These are phyloP conservation scores for Dryoscopus gambensis DNA, from an alignment of 2,113 vertebrate species.

Conservation along the genomic window DNA sequence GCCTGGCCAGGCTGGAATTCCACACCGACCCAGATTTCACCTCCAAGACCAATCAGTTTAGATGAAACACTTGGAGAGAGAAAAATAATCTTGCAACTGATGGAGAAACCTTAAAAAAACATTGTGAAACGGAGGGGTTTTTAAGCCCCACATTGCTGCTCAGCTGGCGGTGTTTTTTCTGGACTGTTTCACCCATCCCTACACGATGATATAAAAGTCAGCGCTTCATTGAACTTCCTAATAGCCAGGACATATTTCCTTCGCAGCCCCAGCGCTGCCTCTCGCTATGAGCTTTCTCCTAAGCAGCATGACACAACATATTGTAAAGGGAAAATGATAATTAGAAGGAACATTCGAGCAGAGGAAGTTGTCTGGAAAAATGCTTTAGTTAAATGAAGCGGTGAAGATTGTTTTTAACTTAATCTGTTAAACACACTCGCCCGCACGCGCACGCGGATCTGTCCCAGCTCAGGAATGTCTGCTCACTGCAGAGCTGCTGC, in stretches of 20 bases:
- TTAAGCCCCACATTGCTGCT: not conserved
- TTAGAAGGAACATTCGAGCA: constrained; percentile 71
- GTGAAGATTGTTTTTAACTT: constrained; percentile 64
- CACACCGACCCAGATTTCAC: not conserved
- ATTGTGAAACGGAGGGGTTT: not conserved
- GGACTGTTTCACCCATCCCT: constrained; percentile 60
- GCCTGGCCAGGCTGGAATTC: not conserved
- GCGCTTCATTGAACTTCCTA: constrained; percentile 71
- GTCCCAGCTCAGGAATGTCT: not conserved
- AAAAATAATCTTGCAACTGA: constrained; percentile 7
- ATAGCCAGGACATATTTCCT: constrained; percentile 73
- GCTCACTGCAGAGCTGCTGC: not conserved
- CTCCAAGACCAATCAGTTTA: not conserved
- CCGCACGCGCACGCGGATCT: not conserved
- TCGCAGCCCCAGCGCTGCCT: constrained; percentile 23
- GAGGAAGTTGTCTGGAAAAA: constrained; percentile 75
- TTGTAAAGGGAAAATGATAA: constrained; percentile 76
- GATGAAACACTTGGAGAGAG: not conserved
- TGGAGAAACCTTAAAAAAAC: constrained; percentile 44
- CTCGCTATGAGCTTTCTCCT: constrained; percentile 61
- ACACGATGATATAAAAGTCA: constrained; percentile 62
- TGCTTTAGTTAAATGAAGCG: constrained; percentile 72
- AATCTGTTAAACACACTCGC: constrained; percentile 63
- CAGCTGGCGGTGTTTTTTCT: constrained; percentile 54
- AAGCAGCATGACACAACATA: constrained; percentile 66